phyloP scores from a whole-genome alignment of 2,113 vertebrate species.

The Nyctereutes procyonoides region DNA sequence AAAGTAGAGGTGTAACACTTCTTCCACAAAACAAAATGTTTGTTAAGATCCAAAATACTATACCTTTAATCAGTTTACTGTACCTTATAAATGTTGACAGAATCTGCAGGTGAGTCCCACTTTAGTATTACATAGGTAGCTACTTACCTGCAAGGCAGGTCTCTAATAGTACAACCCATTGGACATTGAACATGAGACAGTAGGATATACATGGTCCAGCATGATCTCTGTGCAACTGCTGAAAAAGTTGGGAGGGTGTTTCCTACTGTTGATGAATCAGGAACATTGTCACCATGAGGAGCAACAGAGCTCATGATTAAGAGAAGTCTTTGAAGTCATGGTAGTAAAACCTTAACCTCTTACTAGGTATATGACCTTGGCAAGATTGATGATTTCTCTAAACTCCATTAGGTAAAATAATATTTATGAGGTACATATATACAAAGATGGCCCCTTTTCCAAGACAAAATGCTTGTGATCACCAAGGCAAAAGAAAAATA shows the following conservation, averaged over 20 bases:
- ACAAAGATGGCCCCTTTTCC: not conserved
- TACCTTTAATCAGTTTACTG: not conserved
- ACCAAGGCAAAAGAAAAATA: not conserved
- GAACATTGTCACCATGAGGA: not conserved
- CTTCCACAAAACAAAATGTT: not conserved
- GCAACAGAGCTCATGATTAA: not conserved
- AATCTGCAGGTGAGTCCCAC: not conserved
- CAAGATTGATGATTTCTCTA: not conserved
- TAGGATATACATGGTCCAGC: not conserved
- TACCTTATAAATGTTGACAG: not conserved
- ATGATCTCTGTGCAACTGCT: not conserved
- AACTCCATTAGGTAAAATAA: not conserved
- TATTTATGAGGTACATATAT: not conserved
- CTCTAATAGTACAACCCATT: not conserved
- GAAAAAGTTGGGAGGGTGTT: not conserved
- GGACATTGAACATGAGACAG: not conserved
- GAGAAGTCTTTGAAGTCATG: not conserved
- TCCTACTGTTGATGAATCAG: not conserved
- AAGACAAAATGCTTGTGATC: not conserved
- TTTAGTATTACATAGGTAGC: not conserved
- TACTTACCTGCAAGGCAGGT: not conserved
- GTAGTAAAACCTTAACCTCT: not conserved
- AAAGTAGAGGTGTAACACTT: not conserved
- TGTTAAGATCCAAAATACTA: slow-evolving; percentile 3
- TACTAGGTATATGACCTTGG: not conserved